Evolutionary conservation across 2,797 vertebrate species (phyloP).

Genomic region (Ispidina picta): DNA sequence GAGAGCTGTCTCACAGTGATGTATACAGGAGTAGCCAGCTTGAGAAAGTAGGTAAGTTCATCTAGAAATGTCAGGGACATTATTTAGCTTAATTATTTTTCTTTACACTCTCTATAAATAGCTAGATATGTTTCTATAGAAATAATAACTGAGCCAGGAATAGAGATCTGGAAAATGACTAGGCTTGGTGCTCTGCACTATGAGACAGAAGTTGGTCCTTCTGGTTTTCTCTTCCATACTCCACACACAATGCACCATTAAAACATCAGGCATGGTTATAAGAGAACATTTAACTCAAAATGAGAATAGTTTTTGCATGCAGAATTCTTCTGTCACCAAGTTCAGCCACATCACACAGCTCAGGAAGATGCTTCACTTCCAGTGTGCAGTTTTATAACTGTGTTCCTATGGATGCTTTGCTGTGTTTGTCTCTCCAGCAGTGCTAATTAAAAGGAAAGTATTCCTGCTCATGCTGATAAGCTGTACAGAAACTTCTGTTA

Average conservation of each 20-base stretch:
- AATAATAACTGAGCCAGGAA: not conserved
- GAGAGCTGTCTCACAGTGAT: not conserved
- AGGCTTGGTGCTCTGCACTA: not conserved
- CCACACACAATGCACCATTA: not conserved
- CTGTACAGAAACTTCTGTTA: not conserved
- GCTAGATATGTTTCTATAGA: not conserved
- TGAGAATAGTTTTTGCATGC: not conserved
- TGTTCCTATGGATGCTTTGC: not conserved
- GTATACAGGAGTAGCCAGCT: not conserved
- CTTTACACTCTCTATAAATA: not conserved
- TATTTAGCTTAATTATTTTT: not conserved
- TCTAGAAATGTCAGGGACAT: not conserved
- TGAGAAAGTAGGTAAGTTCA: not conserved
- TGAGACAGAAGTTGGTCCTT: not conserved
- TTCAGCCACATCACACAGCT: not conserved
- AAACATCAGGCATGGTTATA: not conserved
- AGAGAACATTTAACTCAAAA: not conserved
- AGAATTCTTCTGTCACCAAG: not conserved
- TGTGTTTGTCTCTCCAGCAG: not conserved
- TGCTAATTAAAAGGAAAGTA: not conserved
- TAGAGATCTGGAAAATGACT: not conserved
- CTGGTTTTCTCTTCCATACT: not conserved
- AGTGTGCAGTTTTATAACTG: not conserved
- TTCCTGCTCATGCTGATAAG: not conserved
- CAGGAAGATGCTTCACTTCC: not conserved